A percentile compares a stretch with the other conserved stretches of the same genome.
Evolutionary conservation across 2,797 vertebrate genomes (phyloP).

Genomic region (Phoebastria nigripes): DNA sequence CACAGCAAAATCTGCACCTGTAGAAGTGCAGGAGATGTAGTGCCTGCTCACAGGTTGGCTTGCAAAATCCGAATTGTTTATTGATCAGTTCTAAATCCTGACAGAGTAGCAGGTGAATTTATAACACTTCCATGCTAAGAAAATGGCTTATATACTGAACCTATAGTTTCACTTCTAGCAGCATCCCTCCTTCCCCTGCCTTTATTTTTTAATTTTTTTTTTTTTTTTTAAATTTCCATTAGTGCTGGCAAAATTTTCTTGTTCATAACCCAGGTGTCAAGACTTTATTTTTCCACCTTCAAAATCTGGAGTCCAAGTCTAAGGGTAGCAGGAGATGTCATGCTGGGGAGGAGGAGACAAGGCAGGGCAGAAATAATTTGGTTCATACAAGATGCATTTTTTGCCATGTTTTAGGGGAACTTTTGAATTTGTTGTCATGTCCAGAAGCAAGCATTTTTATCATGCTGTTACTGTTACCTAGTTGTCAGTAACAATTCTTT

Average conservation of each 20-base stretch:
- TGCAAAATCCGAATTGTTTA: background rate
- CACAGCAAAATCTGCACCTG: background rate
- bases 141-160: background rate
- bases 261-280: background rate
- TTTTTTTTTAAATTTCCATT: background rate
- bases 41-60: background rate
- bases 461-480: background rate
- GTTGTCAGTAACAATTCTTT: background rate
- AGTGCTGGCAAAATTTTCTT: background rate
- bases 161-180: background rate
- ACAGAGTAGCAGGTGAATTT: background rate
- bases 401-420: background rate
- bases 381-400: background rate
- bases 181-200: accelerated
- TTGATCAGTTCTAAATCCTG: background rate
- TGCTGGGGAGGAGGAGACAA: background rate
- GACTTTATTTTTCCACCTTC: background rate
- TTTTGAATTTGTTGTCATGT: background rate
- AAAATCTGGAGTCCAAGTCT: background rate
- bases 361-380: background rate
- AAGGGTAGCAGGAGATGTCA: background rate
- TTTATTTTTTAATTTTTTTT: accelerated
- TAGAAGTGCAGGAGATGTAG: background rate
- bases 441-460: background rate
- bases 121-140: background rate